Percentiles rank a stretch among this genome's conserved stretches.
Evolutionary conservation across 2,113 vertebrate species (phyloP).

Genomic region (Petrocephalus zakoni): DNA sequence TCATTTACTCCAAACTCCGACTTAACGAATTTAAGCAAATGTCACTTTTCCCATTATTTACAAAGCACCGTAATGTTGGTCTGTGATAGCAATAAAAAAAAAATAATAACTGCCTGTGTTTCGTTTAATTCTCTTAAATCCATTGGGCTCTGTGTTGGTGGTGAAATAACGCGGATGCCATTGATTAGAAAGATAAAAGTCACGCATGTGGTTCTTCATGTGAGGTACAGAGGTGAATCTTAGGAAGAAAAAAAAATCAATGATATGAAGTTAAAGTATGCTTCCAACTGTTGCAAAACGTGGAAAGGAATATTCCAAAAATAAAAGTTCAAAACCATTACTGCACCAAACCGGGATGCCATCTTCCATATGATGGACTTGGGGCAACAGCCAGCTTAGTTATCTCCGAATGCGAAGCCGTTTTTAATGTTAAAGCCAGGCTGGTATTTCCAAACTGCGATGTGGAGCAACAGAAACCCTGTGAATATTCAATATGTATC

Average conservation of each 20-base stretch:
- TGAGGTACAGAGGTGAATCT: not conserved
- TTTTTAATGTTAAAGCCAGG: not conserved
- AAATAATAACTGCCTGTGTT: not conserved
- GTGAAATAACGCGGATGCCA: not conserved
- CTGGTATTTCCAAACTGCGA: not conserved
- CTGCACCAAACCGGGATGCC: not conserved
- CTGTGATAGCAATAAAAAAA: not conserved
- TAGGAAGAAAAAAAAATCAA: not conserved
- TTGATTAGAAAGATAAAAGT: not conserved
- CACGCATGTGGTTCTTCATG: not conserved
- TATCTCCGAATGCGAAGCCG: not conserved
- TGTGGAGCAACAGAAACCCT: slow-evolving; percentile 2
- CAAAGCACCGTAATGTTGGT: not conserved
- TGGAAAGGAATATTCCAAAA: not conserved
- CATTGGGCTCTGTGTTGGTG: not conserved
- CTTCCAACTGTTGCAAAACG: not conserved
- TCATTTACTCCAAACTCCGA: not conserved
- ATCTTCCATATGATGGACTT: not conserved
- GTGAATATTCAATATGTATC: not conserved
- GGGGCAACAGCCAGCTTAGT: not conserved
- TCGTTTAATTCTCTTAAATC: not conserved
- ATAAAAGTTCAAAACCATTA: not conserved
- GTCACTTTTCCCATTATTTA: slow-evolving; percentile 5
- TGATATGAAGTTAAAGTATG: not conserved
- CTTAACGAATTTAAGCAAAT: slow-evolving; percentile 3